Evolutionary conservation across 2,888 invertebrate species (phyloP), one percentile per base, ranked within the genome.

Genomic region (Eremobia ochroleuca): DNA sequence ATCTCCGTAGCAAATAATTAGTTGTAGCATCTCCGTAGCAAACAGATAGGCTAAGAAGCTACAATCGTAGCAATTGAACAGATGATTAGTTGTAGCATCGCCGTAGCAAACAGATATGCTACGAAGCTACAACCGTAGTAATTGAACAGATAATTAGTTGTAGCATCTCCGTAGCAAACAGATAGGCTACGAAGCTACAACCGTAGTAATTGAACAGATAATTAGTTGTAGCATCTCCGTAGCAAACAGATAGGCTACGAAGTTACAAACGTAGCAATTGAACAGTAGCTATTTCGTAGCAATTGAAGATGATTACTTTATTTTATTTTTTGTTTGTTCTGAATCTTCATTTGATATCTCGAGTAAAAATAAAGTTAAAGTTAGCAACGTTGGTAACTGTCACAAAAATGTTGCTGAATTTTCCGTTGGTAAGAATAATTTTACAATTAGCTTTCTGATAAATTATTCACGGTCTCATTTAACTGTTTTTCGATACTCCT

Each of bases 1-100:
- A n/a, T n/a, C n/a, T 52, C 59, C 79, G 73, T 85, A 77, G 79
- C 78, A 58, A 62, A 77, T 46, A 76, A 66, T 78, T 66, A 76
- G 67, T 46, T 31, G 86, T 84, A 82, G 78, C 76, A 79, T 85
- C 72, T 55, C 55, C 79, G 70, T 85, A 77, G 78, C 78, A 49
- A 64, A n/a, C n/a, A n/a, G n/a, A n/a, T n/a, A n/a, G n/a, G n/a
- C n/a, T n/a, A n/a, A n/a, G n/a, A n/a, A n/a, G n/a, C n/a, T n/a
- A n/a, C n/a, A n/a, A n/a, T n/a, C n/a, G n/a, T n/a, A n/a, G n/a
- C n/a, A n/a, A n/a, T n/a, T n/a, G n/a, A n/a, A n/a, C n/a, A n/a
- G n/a, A n/a, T n/a, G n/a, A n/a, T n/a, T n/a, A n/a, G n/a, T n/a
- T n/a, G n/a, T n/a, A n/a, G 78, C 77, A 80, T 85, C 73, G 46